Percentiles rank a stretch among this genome's conserved stretches.
These are phyloP conservation scores for Horisme vitalbata DNA, from an alignment of 2,888 invertebrate genomes.

Conservation along the genomic window DNA sequence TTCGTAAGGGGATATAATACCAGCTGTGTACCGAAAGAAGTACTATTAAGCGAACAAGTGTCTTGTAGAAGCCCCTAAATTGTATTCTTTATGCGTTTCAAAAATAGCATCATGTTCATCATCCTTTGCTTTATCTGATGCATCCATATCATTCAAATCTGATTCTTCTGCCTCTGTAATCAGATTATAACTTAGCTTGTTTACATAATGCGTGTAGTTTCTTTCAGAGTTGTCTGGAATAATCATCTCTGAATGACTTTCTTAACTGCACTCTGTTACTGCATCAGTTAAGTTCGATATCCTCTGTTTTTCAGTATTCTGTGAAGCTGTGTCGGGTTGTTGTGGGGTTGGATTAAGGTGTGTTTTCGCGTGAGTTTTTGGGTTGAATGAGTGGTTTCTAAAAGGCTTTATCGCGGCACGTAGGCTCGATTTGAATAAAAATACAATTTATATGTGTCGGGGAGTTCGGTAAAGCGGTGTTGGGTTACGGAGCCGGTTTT, in stretches of 20 bases:
- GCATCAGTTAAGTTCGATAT: conserved; percentile 67
- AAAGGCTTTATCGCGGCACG: conserved; percentile 77
- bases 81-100: conserved; percentile 57
- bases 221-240: conserved; percentile 51
- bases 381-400: conserved; percentile 67
- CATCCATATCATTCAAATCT: conserved; percentile 45
- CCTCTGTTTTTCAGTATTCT: conserved; percentile 43
- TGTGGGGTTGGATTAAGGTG: conserved; percentile 48
- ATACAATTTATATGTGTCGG: conserved; percentile 82
- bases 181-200: conserved; percentile 56
- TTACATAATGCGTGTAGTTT: conserved; percentile 46
- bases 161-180: conserved; percentile 48
- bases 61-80: conserved; percentile 64
- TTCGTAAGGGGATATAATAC: no score
- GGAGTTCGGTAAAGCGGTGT: conserved; percentile 72
- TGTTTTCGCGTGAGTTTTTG: conserved; percentile 44
- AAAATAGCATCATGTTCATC: conserved; percentile 55
- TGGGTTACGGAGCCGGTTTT: conserved; percentile 76
- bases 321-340: conserved; percentile 37
- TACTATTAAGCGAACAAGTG: conserved; percentile 66
- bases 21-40: conserved; percentile 42
- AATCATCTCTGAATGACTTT: conserved; percentile 56
- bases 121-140: conserved; percentile 53
- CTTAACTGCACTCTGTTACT: conserved; percentile 67
- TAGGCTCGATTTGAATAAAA: conserved; percentile 81